phyloP scores from a whole-genome alignment of 2,113 vertebrate species.

The Nesogale talazaci region DNA sequence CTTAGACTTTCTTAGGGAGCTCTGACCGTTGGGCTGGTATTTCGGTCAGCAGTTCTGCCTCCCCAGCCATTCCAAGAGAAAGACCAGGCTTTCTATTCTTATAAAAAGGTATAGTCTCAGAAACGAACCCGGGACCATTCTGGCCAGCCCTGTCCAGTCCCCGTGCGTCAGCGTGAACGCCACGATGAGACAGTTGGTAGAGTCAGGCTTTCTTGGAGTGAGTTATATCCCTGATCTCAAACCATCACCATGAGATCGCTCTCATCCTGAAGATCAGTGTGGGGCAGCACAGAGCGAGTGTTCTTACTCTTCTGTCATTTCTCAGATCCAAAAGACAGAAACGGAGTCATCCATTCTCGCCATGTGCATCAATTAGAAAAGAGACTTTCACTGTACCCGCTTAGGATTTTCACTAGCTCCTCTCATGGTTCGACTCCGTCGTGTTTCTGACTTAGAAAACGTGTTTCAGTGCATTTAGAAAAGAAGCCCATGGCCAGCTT shows the following conservation, averaged over 20 bases:
- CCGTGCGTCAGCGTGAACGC: no score
- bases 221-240: no score
- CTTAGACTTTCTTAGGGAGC: neutral
- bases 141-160: no score
- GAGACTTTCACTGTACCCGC: conserved; percentile 7
- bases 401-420: neutral
- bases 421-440: conserved; percentile 2
- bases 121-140: no score
- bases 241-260: neutral
- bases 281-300: neutral
- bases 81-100: no score
- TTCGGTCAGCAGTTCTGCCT: no score
- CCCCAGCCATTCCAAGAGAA: no score
- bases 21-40: no score
- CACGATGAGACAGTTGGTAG: no score
- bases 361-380: conserved; percentile 14
- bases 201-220: no score
- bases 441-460: neutral
- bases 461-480: conserved; percentile 52
- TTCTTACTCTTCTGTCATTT: conserved; percentile 17
- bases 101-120: no score
- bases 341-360: neutral
- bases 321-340: conserved; percentile 30
- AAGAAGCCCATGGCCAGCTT: conserved; percentile 30
- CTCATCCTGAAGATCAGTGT: neutral